Base-by-base conservation (phyloP, 2,113 vertebrate species). In the Columba livia region DNA sequence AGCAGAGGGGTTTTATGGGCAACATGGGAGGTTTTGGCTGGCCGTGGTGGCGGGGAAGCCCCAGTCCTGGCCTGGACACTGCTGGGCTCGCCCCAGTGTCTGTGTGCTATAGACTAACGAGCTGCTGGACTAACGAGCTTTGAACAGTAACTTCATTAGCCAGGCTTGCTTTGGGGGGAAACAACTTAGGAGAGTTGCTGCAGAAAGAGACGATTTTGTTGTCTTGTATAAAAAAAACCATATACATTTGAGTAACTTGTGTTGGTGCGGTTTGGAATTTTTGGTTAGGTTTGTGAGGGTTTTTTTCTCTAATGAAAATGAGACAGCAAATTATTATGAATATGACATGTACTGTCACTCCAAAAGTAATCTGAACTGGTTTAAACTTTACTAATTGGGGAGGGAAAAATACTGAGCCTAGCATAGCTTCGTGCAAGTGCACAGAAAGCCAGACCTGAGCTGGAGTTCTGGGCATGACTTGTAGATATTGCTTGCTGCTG, bases 201-300 rank as follows among this genome's bases (percentile, higher is more conserved):
- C 57, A 28, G 42, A 26, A 15, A 4, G 19, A 42, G 12, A 0
- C 0, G 6, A 11, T 38, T 38, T 38, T 31, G 23, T 28, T 60
- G 34, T 19, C 24, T 0, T 19, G 54, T 34, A 1, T 34, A 6
- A 21, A 17, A 4, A 24, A 38, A 9, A 38, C n/a, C 38, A 38
- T 10, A 10, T 38, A 38, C 38, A 38, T 64, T 9, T 0, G 2
- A 48, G 44, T 15, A 34, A 7, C 48, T 25, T 0, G 0, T 25
- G 16, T 5, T 48, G 48, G 16, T 20, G n/a, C 0, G 0, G 31
- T 18, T 19, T 14, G 24, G 38, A 25, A 0, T 1, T 26, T 75
- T 42, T 58, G 10, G 4, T 67, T 62, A 6, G 16, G 26, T 48
- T 67, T 64, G 21, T 1, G 18, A 38, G 19, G 4, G 1, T 4